Evolutionary conservation across 1,140 invertebrate species (phyloP).

Genomic region (Drosophila teissieri): DNA sequence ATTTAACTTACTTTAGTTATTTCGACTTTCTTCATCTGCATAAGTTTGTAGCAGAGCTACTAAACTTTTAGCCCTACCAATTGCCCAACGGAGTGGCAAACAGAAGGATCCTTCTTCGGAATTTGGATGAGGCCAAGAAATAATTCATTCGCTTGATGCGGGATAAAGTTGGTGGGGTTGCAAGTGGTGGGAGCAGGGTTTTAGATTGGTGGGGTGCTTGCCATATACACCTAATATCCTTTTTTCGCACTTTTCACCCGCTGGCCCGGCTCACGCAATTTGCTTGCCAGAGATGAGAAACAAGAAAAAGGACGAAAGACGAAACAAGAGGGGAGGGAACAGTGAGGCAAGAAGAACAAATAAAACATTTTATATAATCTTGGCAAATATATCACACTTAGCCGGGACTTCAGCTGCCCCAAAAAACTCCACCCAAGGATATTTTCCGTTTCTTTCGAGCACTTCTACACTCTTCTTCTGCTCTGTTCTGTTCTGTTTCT

Average conservation of each 20-base stretch:
- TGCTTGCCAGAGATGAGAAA: constrained; percentile 58
- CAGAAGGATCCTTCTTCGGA: constrained; percentile 30
- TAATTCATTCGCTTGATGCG: constrained; percentile 76
- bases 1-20: background rate
- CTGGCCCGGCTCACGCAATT: constrained; percentile 67
- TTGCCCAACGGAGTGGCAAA: constrained; percentile 13
- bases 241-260: constrained; percentile 42
- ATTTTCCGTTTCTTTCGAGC: constrained; percentile 47
- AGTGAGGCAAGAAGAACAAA: constrained; percentile 70
- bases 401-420: constrained; percentile 50
- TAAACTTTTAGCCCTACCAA: constrained; percentile 53
- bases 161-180: constrained; percentile 8
- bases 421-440: constrained; percentile 14
- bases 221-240: constrained; percentile 72
- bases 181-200: constrained; percentile 1
- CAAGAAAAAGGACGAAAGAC: constrained; percentile 24
- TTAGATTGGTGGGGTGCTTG: constrained; percentile 12
- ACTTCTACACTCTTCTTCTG: constrained; percentile 2
- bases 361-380: constrained; percentile 84
- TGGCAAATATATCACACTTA: constrained; percentile 84
- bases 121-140: constrained; percentile 72
- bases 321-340: constrained; percentile 17
- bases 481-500: constrained; percentile 15
- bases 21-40: background rate
- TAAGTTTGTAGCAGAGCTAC: background rate